Conservation (phyloP, 2,797 vertebrate species). For the Cossypha polioptera region DNA sequence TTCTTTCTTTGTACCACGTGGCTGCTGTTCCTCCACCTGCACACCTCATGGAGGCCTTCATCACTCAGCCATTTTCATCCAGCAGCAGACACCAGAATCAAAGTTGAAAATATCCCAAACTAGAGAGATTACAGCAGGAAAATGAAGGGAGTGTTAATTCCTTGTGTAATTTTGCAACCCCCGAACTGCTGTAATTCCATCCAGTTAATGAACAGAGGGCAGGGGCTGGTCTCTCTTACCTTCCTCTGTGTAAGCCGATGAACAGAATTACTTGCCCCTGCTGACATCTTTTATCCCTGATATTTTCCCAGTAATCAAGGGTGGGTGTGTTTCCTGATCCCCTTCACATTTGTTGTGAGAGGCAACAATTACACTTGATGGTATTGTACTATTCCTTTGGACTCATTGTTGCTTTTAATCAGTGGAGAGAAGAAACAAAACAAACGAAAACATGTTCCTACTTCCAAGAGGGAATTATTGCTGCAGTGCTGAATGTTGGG, state of each 20-base stretch:
- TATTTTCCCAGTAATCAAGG: slow-evolving; percentile 28
- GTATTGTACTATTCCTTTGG: not conserved
- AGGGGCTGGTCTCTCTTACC: not conserved
- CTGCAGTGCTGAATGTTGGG: not conserved
- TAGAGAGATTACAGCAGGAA: not conserved
- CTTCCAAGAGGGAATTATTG: not conserved
- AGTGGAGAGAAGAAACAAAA: not conserved
- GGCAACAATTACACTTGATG: not conserved
- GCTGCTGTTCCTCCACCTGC: not conserved
- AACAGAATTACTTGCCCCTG: slow-evolving; percentile 19
- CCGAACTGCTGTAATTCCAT: not conserved
- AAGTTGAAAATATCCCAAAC: slow-evolving; percentile 16
- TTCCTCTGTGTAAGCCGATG: not conserved
- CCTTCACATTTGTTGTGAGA: not conserved
- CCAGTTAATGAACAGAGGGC: not conserved
- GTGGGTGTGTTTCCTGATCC: not conserved
- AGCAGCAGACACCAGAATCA: not conserved
- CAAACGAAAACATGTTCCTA: not conserved
- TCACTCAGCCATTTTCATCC: not conserved
- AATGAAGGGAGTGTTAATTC: slow-evolving; percentile 34
- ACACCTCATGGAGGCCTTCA: not conserved
- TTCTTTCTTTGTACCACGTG: not conserved
- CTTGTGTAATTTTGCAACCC: slow-evolving; percentile 54
- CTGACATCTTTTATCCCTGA: not conserved
- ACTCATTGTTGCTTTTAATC: not conserved